phyloP scores from a whole-genome alignment of 2,113 vertebrate genomes.

The Bathybates hornii region DNA sequence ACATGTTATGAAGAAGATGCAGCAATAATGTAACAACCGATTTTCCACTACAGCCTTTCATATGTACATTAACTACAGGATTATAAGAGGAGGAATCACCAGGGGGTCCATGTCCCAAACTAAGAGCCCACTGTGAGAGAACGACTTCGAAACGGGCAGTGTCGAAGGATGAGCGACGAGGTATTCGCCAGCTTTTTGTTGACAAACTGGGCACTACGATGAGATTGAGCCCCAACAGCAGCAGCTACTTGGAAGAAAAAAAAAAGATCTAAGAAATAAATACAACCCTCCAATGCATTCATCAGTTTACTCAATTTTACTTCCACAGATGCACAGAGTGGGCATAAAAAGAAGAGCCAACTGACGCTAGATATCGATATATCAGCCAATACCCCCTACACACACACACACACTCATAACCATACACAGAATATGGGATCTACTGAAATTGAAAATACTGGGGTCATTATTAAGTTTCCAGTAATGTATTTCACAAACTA shows the following conservation, averaged over 20 bases:
- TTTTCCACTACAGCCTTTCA: constrained; percentile 9
- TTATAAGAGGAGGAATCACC: neutral
- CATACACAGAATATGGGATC: neutral
- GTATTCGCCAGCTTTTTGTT: constrained; percentile 47
- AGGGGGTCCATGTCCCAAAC: neutral
- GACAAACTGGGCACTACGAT: neutral
- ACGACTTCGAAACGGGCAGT: neutral
- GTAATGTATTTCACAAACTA: neutral
- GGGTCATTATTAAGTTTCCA: neutral
- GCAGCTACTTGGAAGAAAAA: neutral
- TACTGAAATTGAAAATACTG: neutral
- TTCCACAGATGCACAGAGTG: neutral
- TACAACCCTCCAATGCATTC: neutral
- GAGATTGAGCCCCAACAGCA: neutral
- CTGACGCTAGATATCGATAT: neutral
- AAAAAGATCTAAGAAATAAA: neutral
- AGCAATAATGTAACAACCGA: constrained; percentile 24
- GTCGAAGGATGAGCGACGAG: constrained; percentile 24
- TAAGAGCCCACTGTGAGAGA: neutral
- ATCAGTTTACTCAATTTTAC: neutral
- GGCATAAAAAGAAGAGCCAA: neutral
- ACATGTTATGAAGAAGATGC: constrained; percentile 7
- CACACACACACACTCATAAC: neutral
- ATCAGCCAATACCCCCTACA: neutral
- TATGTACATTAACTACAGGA: constrained; percentile 24